Evolutionary conservation across 2,797 vertebrate species (phyloP).

Genomic region (Apogon hyalosoma): DNA sequence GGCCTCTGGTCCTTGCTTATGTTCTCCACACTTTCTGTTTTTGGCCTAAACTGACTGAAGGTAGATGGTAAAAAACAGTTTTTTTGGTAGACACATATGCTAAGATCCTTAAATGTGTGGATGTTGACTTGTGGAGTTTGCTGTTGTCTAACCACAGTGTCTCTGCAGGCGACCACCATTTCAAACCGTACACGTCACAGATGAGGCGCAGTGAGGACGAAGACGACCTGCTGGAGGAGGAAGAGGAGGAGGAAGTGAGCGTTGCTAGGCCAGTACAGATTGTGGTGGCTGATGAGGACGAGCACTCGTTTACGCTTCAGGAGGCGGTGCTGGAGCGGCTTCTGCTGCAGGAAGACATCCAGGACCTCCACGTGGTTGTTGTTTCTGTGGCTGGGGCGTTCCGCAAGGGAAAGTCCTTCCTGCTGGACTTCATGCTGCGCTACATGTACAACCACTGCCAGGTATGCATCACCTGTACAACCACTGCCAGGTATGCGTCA

Average conservation of each 20-base stretch:
- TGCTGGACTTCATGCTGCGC: constrained; percentile 96
- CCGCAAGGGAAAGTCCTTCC: constrained; percentile 97
- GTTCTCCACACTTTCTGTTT: too few species aligned
- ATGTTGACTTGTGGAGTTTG: too few species aligned
- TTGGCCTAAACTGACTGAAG: too few species aligned
- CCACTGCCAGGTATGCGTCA: constrained; percentile 81
- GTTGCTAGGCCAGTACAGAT: constrained; percentile 89
- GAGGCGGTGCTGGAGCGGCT: constrained; percentile 90
- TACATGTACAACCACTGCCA: constrained; percentile 88
- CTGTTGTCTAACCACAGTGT: background rate
- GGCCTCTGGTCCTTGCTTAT: too few species aligned
- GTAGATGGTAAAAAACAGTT: too few species aligned
- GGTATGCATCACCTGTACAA: constrained; percentile 48
- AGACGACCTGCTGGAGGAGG: constrained; percentile 38
- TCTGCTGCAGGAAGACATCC: constrained; percentile 92
- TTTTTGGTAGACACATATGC: too few species aligned
- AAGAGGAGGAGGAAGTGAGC: constrained; percentile 33
- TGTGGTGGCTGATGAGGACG: constrained; percentile 91
- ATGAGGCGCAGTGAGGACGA: constrained; percentile 41
- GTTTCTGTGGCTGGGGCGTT: constrained; percentile 95
- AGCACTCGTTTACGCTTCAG: constrained; percentile 94
- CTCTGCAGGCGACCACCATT: constrained; percentile 45
- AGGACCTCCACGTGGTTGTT: constrained; percentile 87
- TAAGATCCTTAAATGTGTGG: too few species aligned
- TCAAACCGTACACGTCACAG: constrained; percentile 27